Percentiles rank a stretch among this genome's conserved stretches.
Evolutionary conservation across 37 sponge, comb jelly and placozoan species (phyloP).

Genomic region (Diacarnus erythraeanus): DNA sequence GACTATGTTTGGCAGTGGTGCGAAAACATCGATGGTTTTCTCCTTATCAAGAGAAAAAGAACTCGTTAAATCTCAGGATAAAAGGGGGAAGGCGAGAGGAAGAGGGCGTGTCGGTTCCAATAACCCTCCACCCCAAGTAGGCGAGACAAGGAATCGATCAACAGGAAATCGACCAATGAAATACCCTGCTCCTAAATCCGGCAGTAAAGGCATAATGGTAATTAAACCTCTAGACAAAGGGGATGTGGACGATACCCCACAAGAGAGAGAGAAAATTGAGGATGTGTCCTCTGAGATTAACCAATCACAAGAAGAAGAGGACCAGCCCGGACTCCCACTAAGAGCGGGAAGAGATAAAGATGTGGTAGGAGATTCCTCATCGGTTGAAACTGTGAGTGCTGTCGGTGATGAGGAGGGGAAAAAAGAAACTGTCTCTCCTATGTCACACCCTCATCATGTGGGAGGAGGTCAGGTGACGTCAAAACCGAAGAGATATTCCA

Average conservation of each 20-base stretch:
- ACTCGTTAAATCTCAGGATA: background rate
- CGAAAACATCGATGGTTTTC: conserved; percentile 13
- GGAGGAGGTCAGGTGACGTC: background rate
- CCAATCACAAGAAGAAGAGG: background rate
- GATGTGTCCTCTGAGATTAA: background rate
- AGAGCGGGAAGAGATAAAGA: background rate
- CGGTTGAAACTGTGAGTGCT: background rate
- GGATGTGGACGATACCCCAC: background rate
- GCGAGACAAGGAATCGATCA: background rate
- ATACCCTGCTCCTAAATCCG: background rate
- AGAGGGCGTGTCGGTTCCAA: background rate
- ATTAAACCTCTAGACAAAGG: conserved; percentile 18
- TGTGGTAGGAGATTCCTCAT: background rate
- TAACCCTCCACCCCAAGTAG: background rate
- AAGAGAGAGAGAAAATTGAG: background rate
- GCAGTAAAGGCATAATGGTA: conserved; percentile 9
- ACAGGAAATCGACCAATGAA: background rate
- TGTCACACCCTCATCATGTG: background rate
- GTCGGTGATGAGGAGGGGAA: background rate
- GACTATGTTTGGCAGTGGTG: background rate
- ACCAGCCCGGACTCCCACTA: background rate
- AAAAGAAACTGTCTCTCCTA: background rate
- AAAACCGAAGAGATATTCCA: conserved; percentile 70
- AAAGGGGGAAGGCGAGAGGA: conserved; percentile 34
- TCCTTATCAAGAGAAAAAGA: conserved; percentile 10